phyloP scores from a whole-genome alignment of 2,888 invertebrate species.

The Phortica okadai region DNA sequence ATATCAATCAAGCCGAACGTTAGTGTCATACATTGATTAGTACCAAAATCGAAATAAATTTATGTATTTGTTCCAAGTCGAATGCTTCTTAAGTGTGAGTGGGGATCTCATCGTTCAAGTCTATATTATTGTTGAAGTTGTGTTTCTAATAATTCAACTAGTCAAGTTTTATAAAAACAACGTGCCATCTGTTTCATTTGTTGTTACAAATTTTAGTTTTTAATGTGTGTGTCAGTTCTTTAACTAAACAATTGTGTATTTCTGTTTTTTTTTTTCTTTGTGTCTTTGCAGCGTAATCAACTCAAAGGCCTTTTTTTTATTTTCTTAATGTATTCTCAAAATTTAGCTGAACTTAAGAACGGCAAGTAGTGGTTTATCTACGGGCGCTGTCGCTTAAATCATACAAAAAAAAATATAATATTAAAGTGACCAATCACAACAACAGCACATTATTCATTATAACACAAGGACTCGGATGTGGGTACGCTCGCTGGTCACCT shows the following conservation, averaged over 20 bases:
- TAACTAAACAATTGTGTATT: conserved; percentile 12
- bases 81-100: too few relatives aligned
- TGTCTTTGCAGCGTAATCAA: conserved; percentile 72
- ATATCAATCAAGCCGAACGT: background rate
- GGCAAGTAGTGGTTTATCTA: conserved; percentile 59
- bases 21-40: background rate
- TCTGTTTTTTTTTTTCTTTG: conserved; percentile 45
- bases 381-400: background rate
- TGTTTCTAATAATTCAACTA: too few relatives aligned
- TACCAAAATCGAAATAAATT: too few relatives aligned
- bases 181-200: too few relatives aligned
- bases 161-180: too few relatives aligned
- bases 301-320: conserved; percentile 57
- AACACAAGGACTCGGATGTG: background rate
- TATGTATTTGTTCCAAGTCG: too few relatives aligned
- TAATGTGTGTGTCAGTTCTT: background rate
- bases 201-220: too few relatives aligned
- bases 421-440: background rate
- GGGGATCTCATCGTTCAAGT: too few relatives aligned
- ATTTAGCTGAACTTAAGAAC: conserved; percentile 62
- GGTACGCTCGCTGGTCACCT: background rate
- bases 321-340: conserved; percentile 66
- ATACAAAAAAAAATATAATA: background rate
- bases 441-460: conserved; percentile 1
- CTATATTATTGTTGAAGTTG: too few relatives aligned